These are phyloP conservation scores for Brachionus rubens DNA, from an alignment of 1,140 invertebrate genomes.

Conservation along the genomic window DNA sequence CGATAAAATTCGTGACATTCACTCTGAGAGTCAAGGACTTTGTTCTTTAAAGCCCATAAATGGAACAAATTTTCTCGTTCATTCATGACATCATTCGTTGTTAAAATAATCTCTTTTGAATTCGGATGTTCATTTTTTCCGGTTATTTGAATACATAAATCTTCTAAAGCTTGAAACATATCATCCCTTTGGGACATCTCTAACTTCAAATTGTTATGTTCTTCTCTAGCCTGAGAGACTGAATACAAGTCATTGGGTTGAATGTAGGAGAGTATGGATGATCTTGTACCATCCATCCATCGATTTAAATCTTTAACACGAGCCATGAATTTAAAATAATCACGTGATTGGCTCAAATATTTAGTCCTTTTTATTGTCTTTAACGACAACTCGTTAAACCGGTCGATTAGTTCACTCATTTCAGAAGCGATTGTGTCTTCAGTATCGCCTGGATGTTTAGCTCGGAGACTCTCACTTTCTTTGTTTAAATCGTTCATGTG, in stretches of 20 bases:
- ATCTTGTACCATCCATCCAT: neutral
- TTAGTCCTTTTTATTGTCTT: neutral
- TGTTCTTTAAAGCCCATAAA: constrained; percentile 4
- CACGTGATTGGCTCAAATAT: neutral
- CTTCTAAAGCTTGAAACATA: constrained; percentile 4
- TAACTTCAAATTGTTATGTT: neutral
- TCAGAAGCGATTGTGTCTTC: neutral
- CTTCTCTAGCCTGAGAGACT: neutral
- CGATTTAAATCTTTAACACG: neutral
- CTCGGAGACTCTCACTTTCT: neutral
- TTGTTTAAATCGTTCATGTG: constrained; percentile 23
- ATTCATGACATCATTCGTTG: neutral
- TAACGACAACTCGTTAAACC: neutral
- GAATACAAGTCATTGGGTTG: neutral
- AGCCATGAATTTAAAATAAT: constrained; percentile 9
- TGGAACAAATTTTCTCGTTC: constrained; percentile 1
- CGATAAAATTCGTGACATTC: constrained; percentile 42
- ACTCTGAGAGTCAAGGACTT: neutral
- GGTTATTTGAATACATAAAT: neutral
- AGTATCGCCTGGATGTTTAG: constrained; percentile 34
- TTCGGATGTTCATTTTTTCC: neutral
- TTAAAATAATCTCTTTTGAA: neutral
- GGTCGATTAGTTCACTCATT: constrained; percentile 18
- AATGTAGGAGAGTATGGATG: neutral
- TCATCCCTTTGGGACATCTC: constrained; percentile 40